A percentile compares a stretch with the other conserved stretches of the same genome.
Evolutionary conservation across 1,140 invertebrate species (phyloP).

Genomic region (Neuroterus valhalla): DNA sequence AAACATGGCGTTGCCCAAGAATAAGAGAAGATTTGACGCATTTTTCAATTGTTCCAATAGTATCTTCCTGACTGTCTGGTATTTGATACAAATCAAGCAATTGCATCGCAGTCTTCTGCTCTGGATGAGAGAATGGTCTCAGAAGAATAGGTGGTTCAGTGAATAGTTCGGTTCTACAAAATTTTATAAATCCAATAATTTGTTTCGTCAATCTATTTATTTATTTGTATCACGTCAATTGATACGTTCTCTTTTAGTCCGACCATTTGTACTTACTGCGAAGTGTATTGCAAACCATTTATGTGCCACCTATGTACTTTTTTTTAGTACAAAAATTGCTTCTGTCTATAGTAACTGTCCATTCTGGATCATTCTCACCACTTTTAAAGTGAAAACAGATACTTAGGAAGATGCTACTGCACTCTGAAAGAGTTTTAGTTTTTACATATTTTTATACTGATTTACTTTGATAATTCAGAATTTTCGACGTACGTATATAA

Average conservation of each 20-base stretch:
- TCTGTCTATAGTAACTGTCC: background rate
- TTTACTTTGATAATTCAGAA: background rate
- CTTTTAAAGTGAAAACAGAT: slow-evolving; percentile 2
- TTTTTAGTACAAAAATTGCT: background rate
- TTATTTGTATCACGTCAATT: too few species aligned
- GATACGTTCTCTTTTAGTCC: too few species aligned
- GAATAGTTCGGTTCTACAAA: too few species aligned
- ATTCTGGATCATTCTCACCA: background rate
- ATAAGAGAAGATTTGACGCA: background rate
- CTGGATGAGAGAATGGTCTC: too few species aligned
- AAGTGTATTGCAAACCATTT: too few species aligned
- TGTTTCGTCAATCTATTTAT: too few species aligned
- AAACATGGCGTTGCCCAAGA: background rate
- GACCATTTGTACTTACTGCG: too few species aligned
- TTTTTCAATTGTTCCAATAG: background rate
- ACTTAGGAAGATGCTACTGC: slow-evolving; percentile 13
- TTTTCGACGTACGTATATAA: background rate
- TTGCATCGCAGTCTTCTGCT: too few species aligned
- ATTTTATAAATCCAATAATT: too few species aligned
- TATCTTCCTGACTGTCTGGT: too few species aligned
- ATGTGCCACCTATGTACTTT: background rate
- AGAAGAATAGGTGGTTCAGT: too few species aligned
- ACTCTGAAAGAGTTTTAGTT: slow-evolving; percentile 9
- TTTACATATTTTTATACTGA: background rate
- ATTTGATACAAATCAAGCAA: too few species aligned